Percentiles rank a stretch among this genome's conserved stretches.
phyloP scores from a whole-genome alignment of 2,888 invertebrate genomes.

The Dicyrtoma fusca region DNA sequence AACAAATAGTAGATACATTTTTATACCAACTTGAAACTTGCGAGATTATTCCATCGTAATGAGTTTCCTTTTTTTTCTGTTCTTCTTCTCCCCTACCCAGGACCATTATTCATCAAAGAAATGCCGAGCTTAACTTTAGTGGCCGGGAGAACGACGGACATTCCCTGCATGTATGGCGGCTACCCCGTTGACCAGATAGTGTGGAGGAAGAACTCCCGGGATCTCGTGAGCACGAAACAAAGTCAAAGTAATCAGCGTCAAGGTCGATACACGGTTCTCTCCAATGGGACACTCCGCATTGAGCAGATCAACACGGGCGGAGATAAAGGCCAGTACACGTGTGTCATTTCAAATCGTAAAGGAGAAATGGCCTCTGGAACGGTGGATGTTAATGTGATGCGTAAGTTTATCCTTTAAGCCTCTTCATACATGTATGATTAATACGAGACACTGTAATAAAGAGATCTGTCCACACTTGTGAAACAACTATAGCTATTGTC shows the following conservation, averaged over 20 bases:
- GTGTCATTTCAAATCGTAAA: slow-evolving; percentile 57
- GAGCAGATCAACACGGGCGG: slow-evolving; percentile 43
- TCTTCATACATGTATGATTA: background rate
- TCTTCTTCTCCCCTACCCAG: slow-evolving; percentile 29
- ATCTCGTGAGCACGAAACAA: slow-evolving; percentile 38
- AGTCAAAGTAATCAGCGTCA: background rate
- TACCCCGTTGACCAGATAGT: slow-evolving; percentile 53
- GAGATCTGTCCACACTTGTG: too few relatives aligned
- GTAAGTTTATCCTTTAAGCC: slow-evolving; percentile 44
- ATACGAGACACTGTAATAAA: too few relatives aligned
- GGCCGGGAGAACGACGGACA: slow-evolving; percentile 48
- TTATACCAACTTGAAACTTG: background rate
- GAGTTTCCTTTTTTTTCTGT: slow-evolving; percentile 2
- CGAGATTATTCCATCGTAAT: background rate
- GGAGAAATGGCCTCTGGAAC: slow-evolving; percentile 54
- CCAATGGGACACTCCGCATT: slow-evolving; percentile 55
- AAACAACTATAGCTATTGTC: too few relatives aligned
- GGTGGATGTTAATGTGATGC: slow-evolving; percentile 54
- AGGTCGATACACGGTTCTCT: slow-evolving; percentile 44
- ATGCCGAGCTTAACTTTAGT: slow-evolving; percentile 53
- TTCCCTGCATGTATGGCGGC: slow-evolving; percentile 55
- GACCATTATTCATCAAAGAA: slow-evolving; percentile 52
- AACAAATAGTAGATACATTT: too few relatives aligned
- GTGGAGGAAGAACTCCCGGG: slow-evolving; percentile 51
- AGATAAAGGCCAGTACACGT: slow-evolving; percentile 60